Base-by-base conservation (phyloP, 1,140 invertebrate genomes). In the Metaphire vulgaris region DNA sequence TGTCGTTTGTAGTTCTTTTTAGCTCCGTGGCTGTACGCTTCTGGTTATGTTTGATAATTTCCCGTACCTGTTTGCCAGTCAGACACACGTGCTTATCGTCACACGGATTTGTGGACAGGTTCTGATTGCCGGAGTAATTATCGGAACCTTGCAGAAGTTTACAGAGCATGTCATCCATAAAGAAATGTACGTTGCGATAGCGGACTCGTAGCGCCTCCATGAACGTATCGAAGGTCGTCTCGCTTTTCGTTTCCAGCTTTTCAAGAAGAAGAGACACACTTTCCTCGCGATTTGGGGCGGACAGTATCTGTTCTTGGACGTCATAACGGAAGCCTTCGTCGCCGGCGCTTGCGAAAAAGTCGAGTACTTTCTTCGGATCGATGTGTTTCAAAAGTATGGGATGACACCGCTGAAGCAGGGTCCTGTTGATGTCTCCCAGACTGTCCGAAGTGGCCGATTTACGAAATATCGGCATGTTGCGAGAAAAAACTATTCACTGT, bases 121-220 rank as follows among this genome's bases (percentile, higher is more conserved):
- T 6, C 41, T 56, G 41, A 21, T 56, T 21, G 41, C 41, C 41
- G 41, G 6, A 6, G 41, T n/a, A n/a, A n/a, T 56, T 56, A 12
- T 56, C 41, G 6, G 41, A 6, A 21, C 41, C 21, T 21, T 56
- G 6, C 41, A 56, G n/a, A 1, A 73, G 41, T 29, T 21, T 21
- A 6, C 28, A 28, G 26, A 78, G 21, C 32, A 66, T 75, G 30
- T 78, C 68, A 1, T 78, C 77, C 0, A 78, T 29, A 15, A 71
- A n/a, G 2, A 69, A 69, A 68, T 75, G 73, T 21, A 78, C 12
- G 30, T 74, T 33, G 31, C 69, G 76, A 33, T 78, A 68, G 33
- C 69, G 33, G n/a, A 71, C 73, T 56, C 56, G 31, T 33, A 78
- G 32, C 1, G 56, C 34, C 30, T 78, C 77, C 74, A 75, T 75